Conservation (phyloP, 1,140 invertebrate species). For the Bicyclus anynana region DNA sequence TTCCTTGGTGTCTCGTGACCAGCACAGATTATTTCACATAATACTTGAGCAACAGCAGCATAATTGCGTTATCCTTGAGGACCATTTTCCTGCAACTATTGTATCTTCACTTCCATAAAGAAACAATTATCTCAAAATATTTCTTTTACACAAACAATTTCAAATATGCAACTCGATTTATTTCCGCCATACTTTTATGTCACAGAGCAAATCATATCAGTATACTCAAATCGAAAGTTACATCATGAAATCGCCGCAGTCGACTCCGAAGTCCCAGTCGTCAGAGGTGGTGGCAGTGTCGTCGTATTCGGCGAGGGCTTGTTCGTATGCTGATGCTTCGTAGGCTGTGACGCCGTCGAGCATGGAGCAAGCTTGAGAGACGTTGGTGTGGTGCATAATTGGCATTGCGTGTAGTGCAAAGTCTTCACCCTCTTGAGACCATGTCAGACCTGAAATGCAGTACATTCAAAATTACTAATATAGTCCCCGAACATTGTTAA, state of each 20-base stretch:
- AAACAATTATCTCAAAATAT: not conserved
- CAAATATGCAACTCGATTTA: not conserved
- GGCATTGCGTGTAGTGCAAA: constrained; percentile 80
- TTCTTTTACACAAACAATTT: not conserved
- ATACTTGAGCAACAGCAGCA: constrained; percentile 42
- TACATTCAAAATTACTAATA: not conserved
- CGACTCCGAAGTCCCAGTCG: constrained; percentile 80
- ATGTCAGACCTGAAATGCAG: constrained; percentile 73
- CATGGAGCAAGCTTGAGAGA: constrained; percentile 76
- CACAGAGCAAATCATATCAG: not conserved
- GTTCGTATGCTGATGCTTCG: constrained; percentile 78
- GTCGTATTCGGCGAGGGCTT: constrained; percentile 78
- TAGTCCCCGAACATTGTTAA: too few relatives aligned
- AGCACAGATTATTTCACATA: constrained; percentile 38
- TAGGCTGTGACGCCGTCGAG: constrained; percentile 78
- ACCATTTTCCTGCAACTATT: not conserved
- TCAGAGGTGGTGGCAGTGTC: constrained; percentile 79
- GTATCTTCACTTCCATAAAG: not conserved
- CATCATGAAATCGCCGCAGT: constrained; percentile 81
- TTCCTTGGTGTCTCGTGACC: constrained; percentile 34
- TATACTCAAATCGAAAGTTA: constrained; percentile 43
- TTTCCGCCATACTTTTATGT: not conserved
- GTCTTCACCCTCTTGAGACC: constrained; percentile 80
- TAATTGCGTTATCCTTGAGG: not conserved
- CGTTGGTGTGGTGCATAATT: constrained; percentile 79